A percentile compares a stretch with the other conserved stretches of the same genome.
phyloP scores from a whole-genome alignment of 2,113 vertebrate genomes.

The Gymnarchus niloticus region DNA sequence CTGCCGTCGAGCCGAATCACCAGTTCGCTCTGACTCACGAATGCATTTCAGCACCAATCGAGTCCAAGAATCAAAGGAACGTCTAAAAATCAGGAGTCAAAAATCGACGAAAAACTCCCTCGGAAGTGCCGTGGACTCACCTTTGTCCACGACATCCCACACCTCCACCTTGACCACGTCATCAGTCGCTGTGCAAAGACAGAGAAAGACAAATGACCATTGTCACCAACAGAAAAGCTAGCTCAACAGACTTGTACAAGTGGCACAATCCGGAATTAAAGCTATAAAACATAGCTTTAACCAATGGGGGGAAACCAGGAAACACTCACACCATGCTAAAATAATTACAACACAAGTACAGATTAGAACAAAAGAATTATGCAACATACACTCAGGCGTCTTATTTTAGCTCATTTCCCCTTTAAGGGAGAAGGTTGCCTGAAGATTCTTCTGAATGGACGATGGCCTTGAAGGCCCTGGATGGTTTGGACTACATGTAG shows the following conservation, averaged over 20 bases:
- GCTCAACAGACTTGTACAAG: background rate
- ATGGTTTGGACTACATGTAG: background rate
- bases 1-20: too few species aligned
- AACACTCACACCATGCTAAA: background rate
- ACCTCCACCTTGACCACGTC: constrained; percentile 86
- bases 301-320: background rate
- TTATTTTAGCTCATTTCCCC: background rate
- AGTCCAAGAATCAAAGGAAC: background rate
- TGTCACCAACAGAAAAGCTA: background rate
- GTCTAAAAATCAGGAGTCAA: background rate
- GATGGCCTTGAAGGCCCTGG: background rate
- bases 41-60: background rate
- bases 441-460: background rate
- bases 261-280: too few species aligned
- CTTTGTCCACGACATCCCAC: constrained; percentile 86
- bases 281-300: background rate
- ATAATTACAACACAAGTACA: background rate
- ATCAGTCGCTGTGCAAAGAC: constrained; percentile 66
- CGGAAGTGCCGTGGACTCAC: constrained; percentile 45
- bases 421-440: background rate
- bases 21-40: background rate
- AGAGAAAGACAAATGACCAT: background rate
- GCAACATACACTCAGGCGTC: background rate
- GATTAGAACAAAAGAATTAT: background rate
- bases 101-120: background rate